Evolutionary conservation across 1,140 invertebrate species (phyloP), one percentile per base, ranked within the genome.

Genomic region (Lepidostoma basale): DNA sequence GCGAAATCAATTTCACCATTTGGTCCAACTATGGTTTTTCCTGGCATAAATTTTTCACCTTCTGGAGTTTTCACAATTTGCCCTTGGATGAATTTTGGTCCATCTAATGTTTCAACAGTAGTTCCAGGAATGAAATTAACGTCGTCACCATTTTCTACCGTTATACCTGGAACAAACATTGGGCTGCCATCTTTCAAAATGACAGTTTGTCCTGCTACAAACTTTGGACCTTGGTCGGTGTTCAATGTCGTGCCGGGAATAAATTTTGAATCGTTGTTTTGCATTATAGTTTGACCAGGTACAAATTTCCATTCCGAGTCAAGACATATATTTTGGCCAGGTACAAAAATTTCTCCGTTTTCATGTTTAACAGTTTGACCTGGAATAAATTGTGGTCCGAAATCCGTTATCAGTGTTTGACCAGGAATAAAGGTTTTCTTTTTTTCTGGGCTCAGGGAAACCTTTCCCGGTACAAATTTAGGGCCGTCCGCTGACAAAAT

Each of bases 41-140:
- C 88, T 0, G 88, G 87, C 23, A 88, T 74, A 70, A 89, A 89
- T 67, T 83, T 86, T 45, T 86, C 81, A 16, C 85, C 85, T 44
- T 81, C 79, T 3, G 83, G 77, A 16, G 85, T 86, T 44, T 80
- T 82, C 1, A 90, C 76, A 54, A 90, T 81, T 76, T 90, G 88
- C 5, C 89, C 89, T 79, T 89, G 84, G 28, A 90, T 82, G 74
- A 90, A 89, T 76, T 88, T 88, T 0, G 81, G 76, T 18, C 88
- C 88, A 68, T 88, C 82, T 44, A 86, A 83, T 2, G 88, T 89
- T 45, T 88, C 83, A 39, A 90, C 80, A 28, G 85, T 86, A 30
- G 87, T 85, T 4, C 89, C 89, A n/a, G 88, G 85, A 20, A 89
- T 75, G 74, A 91, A 91, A 74, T 84, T 77, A n/a, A n/a, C n/a